Evolutionary conservation across 1,140 invertebrate species (phyloP), one percentile per base, ranked within the genome.

Genomic region (Diachasma alloeum): DNA sequence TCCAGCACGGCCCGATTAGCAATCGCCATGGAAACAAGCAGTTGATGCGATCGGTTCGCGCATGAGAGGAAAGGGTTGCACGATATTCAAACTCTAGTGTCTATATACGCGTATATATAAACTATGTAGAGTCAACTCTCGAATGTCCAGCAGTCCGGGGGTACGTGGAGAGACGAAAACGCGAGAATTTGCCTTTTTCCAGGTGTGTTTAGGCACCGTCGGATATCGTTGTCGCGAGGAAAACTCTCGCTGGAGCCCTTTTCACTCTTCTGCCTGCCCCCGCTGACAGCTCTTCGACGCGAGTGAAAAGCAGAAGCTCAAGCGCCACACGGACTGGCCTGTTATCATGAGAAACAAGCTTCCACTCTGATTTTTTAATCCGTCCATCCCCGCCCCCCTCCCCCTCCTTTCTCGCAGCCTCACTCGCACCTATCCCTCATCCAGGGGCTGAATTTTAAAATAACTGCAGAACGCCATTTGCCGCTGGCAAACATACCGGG

Each of bases 11-110:
- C 86, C 86, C 90, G 90, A 91, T 91, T 91, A 91, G 89, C 91
- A 90, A 91, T 91, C 90, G 89, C 91, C 90, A 91, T 91, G 91
- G 90, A 90, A 91, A 91, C 91, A 91, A 90, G 87, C 87, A 86
- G 87, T 90, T 91, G 90, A 91, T 90, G 87, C 90, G 90, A 91
- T 91, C 89, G 89, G 86, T 85, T 87, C 79, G 81, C 85, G 87
- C 86, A 87, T 85, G 85, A 85, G 86, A 86, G 84, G 79, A 85
- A 85, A 85, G 85, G 84, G 83, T 79, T 82, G 83, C 83, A 79
- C 71, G 81, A 71, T 67, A 72, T 44, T 42, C 56, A 67, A 42
- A 74, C 11, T 24, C 36, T 19, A 9, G 17, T 79, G 79, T 68
- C 79, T 78, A 82, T 74, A 77, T 79, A 80, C 8, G 42, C 31